phyloP scores from a whole-genome alignment of 2,797 vertebrate species.

The Capromys pilorides region DNA sequence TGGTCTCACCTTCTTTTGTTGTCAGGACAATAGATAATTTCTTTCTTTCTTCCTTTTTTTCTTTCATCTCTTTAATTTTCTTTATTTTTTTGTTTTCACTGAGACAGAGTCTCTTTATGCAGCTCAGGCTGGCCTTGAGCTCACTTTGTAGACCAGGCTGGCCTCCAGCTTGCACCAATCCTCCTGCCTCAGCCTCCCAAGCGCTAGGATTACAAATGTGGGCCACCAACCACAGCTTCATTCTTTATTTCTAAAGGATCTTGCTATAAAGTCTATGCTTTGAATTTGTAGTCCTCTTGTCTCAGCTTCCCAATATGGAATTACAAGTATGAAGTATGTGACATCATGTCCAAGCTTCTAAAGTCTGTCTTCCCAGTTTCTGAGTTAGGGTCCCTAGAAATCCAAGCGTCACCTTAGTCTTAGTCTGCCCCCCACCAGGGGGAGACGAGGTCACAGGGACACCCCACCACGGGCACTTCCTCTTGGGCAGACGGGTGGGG shows the following conservation, averaged over 20 bases:
- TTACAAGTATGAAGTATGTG: neutral
- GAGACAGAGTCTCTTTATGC: too few species aligned
- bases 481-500: slow-evolving; percentile 81
- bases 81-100: too few species aligned
- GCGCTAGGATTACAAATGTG: too few species aligned
- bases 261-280: neutral
- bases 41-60: too few species aligned
- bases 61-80: too few species aligned
- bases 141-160: too few species aligned
- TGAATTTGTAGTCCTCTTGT: neutral
- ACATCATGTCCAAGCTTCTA: neutral
- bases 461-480: slow-evolving; percentile 76
- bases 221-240: too few species aligned
- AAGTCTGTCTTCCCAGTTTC: neutral
- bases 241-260: neutral
- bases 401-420: slow-evolving; percentile 39
- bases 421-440: slow-evolving; percentile 5
- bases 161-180: too few species aligned
- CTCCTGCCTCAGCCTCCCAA: too few species aligned
- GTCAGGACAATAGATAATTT: neutral
- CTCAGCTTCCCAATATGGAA: neutral
- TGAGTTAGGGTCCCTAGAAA: slow-evolving; percentile 19
- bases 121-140: too few species aligned
- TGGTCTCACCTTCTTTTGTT: neutral
- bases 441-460: slow-evolving; percentile 74